phyloP scores from a whole-genome alignment of 2,113 vertebrate species.

The Onychostruthus taczanowskii region DNA sequence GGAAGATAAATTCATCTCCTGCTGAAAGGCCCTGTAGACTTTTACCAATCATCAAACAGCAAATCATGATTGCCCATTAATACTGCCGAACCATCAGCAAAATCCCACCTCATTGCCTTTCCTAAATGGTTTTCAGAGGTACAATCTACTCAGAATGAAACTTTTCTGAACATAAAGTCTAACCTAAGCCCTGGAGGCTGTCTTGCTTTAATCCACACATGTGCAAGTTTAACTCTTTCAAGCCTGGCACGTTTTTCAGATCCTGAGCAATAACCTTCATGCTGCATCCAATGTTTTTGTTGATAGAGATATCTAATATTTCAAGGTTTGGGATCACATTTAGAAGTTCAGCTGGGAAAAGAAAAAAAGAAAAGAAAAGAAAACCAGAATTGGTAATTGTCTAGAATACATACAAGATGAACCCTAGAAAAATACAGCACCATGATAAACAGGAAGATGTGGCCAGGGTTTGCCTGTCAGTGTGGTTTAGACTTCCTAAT shows the following conservation, averaged over 20 bases:
- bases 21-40: conserved; percentile 5
- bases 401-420: background rate
- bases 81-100: conserved; percentile 28
- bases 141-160: conserved; percentile 11
- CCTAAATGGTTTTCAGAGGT: conserved; percentile 58
- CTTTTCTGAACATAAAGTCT: conserved; percentile 47
- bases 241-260: conserved; percentile 66
- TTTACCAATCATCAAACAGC: conserved; percentile 36
- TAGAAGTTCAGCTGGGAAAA: conserved; percentile 67
- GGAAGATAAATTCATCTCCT: conserved; percentile 3
- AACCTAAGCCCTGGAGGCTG: conserved; percentile 78
- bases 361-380: background rate
- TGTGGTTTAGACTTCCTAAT: background rate
- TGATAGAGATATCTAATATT: conserved; percentile 84
- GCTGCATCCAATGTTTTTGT: conserved; percentile 72
- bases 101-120: conserved; percentile 41
- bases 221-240: conserved; percentile 80
- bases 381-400: background rate
- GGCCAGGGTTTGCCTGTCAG: background rate
- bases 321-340: conserved; percentile 68
- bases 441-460: background rate
- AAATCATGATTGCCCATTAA: conserved; percentile 4
- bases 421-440: background rate
- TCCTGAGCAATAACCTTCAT: conserved; percentile 71
- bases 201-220: conserved; percentile 78